These are phyloP conservation scores for Ciconia boyciana DNA, from an alignment of 2,113 vertebrate species.

Conservation along the genomic window DNA sequence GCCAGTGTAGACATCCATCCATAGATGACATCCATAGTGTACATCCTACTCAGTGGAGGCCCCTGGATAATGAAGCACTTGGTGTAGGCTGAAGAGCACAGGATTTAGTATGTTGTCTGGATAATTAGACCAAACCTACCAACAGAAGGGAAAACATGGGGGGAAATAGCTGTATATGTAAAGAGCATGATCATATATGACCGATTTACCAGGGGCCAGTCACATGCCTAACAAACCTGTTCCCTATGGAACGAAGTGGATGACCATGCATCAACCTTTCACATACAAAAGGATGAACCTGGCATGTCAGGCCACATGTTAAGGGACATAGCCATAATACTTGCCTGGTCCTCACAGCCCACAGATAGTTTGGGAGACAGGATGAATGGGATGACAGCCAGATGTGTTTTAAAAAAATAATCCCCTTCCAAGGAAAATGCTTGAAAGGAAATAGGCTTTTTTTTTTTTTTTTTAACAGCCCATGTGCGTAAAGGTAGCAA, in stretches of 20 bases:
- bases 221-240: neutral
- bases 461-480: neutral
- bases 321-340: neutral
- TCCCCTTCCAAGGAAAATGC: neutral
- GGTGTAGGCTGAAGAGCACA: neutral
- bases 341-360: neutral
- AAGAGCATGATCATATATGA: accelerated
- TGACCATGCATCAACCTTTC: neutral
- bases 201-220: neutral
- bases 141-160: neutral
- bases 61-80: neutral
- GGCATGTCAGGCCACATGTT: neutral
- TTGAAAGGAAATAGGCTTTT: neutral
- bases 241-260: neutral
- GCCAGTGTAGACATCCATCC: neutral
- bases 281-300: neutral
- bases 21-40: neutral
- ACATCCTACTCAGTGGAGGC: neutral
- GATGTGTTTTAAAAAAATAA: neutral
- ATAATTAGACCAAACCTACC: neutral
- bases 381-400: neutral
- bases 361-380: neutral
- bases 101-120: neutral
- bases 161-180: neutral
- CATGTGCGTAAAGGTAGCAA: neutral